phyloP scores from a whole-genome alignment of 2,888 invertebrate species.

The Nemotelus pantherinus region DNA sequence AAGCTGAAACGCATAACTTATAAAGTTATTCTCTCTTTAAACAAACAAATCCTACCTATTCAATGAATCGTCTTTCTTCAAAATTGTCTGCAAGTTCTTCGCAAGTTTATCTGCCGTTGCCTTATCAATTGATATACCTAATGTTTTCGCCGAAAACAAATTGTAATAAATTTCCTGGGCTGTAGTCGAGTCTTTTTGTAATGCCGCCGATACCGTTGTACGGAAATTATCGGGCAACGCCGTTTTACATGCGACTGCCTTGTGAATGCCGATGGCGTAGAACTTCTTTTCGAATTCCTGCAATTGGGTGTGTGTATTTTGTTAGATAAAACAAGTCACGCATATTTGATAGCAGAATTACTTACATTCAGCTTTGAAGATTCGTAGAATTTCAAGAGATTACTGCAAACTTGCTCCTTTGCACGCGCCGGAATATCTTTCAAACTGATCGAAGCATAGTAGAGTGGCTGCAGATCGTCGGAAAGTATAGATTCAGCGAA shows the following conservation, averaged over 20 bases:
- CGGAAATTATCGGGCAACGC: slow-evolving; percentile 67
- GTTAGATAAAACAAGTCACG: background rate
- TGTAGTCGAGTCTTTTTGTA: slow-evolving; percentile 75
- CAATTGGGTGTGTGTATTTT: slow-evolving; percentile 22
- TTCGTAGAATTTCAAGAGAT: slow-evolving; percentile 55
- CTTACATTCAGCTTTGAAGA: slow-evolving; percentile 67
- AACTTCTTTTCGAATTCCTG: slow-evolving; percentile 70
- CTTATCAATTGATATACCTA: slow-evolving; percentile 74
- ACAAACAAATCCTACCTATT: slow-evolving; percentile 67
- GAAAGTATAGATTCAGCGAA: slow-evolving; percentile 66
- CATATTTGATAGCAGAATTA: slow-evolving; percentile 42
- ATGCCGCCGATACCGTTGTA: slow-evolving; percentile 66
- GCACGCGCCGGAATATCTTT: slow-evolving; percentile 72
- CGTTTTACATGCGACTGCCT: slow-evolving; percentile 68
- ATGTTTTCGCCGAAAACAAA: slow-evolving; percentile 73
- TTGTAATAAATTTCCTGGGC: slow-evolving; percentile 80
- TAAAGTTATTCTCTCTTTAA: slow-evolving; percentile 11
- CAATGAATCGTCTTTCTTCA: slow-evolving; percentile 87
- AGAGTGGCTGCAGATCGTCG: slow-evolving; percentile 73
- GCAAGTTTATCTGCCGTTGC: slow-evolving; percentile 75
- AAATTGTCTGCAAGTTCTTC: slow-evolving; percentile 76
- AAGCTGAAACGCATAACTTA: slow-evolving; percentile 68
- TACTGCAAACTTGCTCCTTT: slow-evolving; percentile 67
- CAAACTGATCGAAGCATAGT: slow-evolving; percentile 79
- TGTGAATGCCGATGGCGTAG: slow-evolving; percentile 73